Conservation (phyloP, 2,888 invertebrate species). For the Acanthosepion lycidas region DNA sequence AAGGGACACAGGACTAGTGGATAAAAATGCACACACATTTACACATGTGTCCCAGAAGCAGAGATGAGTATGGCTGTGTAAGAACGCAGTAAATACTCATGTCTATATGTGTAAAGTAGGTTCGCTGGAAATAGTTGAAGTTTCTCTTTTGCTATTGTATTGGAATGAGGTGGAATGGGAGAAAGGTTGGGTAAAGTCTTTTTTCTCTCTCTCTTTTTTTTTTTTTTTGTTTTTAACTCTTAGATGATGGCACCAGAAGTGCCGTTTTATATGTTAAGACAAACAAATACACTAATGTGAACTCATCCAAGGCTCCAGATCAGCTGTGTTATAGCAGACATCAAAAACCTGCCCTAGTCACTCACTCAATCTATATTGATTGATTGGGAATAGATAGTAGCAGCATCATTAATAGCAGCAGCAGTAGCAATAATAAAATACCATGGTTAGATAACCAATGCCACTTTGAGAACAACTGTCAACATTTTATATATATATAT, state of each 20-base stretch:
- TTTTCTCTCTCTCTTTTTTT: too few relatives aligned
- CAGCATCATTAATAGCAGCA: not conserved
- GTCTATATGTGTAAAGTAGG: not conserved
- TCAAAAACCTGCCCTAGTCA: not conserved
- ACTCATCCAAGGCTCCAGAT: not conserved
- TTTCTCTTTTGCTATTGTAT: not conserved
- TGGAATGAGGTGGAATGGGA: not conserved
- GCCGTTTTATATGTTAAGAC: too few relatives aligned
- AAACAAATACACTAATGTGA: too few relatives aligned
- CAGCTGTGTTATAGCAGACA: not conserved
- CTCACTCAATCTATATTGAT: not conserved
- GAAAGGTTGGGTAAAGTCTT: too few relatives aligned
- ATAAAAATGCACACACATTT: not conserved
- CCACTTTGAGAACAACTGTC: not conserved
- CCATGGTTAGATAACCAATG: not conserved
- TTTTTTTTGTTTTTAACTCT: too few relatives aligned
- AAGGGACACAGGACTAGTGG: not conserved
- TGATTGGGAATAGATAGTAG: constrained; percentile 33
- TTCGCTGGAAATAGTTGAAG: not conserved
- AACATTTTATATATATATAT: too few relatives aligned
- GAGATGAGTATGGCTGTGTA: not conserved
- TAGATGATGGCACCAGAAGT: too few relatives aligned
- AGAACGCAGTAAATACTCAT: not conserved
- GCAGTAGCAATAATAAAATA: not conserved
- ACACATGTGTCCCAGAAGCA: not conserved